Conservation (phyloP, 1,140 invertebrate species). For the Leptinotarsa undecemlineata region DNA sequence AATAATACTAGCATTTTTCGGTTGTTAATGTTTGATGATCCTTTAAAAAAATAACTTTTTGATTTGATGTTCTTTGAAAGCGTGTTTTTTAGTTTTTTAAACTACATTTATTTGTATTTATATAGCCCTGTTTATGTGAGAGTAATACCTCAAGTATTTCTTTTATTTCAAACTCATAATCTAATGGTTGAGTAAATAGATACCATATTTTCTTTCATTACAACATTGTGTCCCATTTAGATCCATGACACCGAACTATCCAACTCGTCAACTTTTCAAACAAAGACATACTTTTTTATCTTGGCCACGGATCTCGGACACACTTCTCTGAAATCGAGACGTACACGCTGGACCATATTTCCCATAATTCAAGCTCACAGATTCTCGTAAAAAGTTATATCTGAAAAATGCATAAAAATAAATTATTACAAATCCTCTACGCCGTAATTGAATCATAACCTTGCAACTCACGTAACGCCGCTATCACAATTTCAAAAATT, state of each 20-base stretch:
- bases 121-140: neutral
- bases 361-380: conserved; percentile 18
- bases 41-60: no score
- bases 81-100: no score
- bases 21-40: no score
- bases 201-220: no score
- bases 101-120: no score
- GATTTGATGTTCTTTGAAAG: no score
- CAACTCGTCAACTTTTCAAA: neutral
- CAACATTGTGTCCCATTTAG: neutral
- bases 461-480: conserved; percentile 36
- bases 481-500: conserved; percentile 39
- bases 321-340: conserved; percentile 25
- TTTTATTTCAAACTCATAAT: neutral
- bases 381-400: conserved; percentile 24
- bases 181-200: no score
- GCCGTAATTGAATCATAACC: conserved; percentile 39
- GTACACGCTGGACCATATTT: conserved; percentile 10
- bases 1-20: no score
- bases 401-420: conserved; percentile 27
- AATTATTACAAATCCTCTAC: conserved; percentile 20
- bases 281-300: conserved; percentile 21
- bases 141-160: neutral
- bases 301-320: conserved; percentile 31
- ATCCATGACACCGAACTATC: no score